Conservation (phyloP, 92 coral and sea anemone genomes). For the Zoanthus solanderi region DNA sequence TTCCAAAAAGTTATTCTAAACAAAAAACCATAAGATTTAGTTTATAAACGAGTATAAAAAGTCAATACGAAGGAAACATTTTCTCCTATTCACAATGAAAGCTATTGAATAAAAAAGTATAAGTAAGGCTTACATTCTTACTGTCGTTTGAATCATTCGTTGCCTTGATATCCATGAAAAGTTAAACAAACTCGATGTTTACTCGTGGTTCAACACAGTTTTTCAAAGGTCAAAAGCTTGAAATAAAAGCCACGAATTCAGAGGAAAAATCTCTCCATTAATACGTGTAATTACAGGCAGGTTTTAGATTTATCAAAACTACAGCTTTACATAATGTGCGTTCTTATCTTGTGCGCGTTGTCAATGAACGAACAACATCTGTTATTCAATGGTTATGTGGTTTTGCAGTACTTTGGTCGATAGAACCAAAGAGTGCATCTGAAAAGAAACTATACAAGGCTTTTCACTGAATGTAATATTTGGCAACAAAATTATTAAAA, state of each 20-base stretch:
- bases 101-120: not conserved
- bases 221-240: not conserved
- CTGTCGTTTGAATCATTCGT: not conserved
- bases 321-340: not conserved
- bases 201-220: not conserved
- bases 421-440: not conserved
- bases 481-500: not conserved
- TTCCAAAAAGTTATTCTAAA: not conserved
- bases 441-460: not conserved
- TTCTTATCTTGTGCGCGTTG: conserved; percentile 21
- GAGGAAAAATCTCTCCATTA: not conserved
- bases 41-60: not conserved
- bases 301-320: conserved; percentile 14
- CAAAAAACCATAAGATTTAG: not conserved
- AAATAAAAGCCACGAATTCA: not conserved
- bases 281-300: conserved; percentile 9
- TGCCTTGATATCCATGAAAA: conserved; percentile 13
- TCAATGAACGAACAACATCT: conserved; percentile 29
- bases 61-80: not conserved
- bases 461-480: not conserved
- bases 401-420: not conserved
- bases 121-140: conserved; percentile 25
- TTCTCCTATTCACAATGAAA: not conserved
- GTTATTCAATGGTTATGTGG: conserved; percentile 14
- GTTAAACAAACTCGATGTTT: not conserved